phyloP scores from a whole-genome alignment of 1,140 invertebrate species.

The Conus betulinus region DNA sequence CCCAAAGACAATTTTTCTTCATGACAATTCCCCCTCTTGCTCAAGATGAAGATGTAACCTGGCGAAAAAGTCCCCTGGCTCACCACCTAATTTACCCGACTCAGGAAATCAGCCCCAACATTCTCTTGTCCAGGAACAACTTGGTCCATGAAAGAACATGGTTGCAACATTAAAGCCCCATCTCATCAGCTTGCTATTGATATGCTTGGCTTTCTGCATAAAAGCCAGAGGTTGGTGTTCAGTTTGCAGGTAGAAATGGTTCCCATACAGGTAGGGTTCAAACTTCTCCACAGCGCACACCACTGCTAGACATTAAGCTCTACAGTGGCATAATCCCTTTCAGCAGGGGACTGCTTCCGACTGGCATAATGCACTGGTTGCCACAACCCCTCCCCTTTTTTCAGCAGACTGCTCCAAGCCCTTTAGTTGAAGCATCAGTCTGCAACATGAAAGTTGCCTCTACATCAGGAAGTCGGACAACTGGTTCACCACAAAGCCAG shows the following conservation, averaged over 20 bases:
- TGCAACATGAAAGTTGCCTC: too few relatives aligned
- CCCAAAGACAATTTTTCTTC: too few relatives aligned
- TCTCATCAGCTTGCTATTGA: not conserved
- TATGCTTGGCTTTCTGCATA: not conserved
- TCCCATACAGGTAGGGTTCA: not conserved
- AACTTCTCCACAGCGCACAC: not conserved
- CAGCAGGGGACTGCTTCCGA: not conserved
- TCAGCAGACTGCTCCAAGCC: not conserved
- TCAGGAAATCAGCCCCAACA: too few relatives aligned
- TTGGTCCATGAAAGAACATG: too few relatives aligned
- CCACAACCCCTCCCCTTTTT: not conserved
- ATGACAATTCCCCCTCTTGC: too few relatives aligned
- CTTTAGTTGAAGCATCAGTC: not conserved
- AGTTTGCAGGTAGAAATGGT: not conserved
- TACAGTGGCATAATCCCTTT: not conserved
- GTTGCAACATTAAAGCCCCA: too few relatives aligned
- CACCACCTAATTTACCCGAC: too few relatives aligned
- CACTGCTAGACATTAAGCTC: not conserved
- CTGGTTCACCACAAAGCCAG: not conserved
- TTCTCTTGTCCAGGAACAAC: too few relatives aligned
- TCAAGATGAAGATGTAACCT: too few relatives aligned
- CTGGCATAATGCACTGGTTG: slow-evolving; percentile 14
- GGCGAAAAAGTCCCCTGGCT: too few relatives aligned
- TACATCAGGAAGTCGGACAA: not conserved
- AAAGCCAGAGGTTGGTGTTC: not conserved